Base-by-base conservation (phyloP, 2,113 vertebrate genomes). In the Poeciliopsis retropinna region DNA sequence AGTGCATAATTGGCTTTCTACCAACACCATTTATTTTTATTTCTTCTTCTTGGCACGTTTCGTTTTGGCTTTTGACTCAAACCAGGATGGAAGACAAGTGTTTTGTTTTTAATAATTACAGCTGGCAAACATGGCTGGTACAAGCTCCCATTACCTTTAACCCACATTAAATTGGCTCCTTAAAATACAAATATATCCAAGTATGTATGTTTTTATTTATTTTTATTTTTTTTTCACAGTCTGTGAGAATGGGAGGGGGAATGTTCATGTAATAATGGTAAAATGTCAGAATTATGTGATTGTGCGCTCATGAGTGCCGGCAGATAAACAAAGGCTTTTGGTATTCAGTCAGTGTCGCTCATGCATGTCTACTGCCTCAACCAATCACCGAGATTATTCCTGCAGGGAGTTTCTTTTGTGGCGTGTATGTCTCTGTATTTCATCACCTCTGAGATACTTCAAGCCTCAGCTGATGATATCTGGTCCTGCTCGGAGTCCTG, bases 371-470 rank as follows among this genome's bases (percentile, higher is more conserved):
- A 57, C 28, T 3, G 30, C 60, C 17, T 3, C 78, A 66, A 80
- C 80, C 76, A 66, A 77, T 89, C 79, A 70, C n/a, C 70, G 54
- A 60, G 67, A 63, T 80, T 73, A 80, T 85, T 80, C 81, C 83
- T 73, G 66, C 51, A 78, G 73, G 83, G 73, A 72, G 72, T 73
- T 65, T 80, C 75, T 34, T 76, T 57, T 70, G 63, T 22, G 62
- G 17, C 7, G 22, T 15, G 13, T 60, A 34, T 64, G 73, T 81
- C 80, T 71, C 69, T 57, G 70, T 79, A 77, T 86, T 90, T 85
- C 86, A 88, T 90, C 86, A 88, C 78, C 76, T 65, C 61, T 8
- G 19, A 85, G 84, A 77, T 44, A 81, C 88, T 88, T 72, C 72
- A 72, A 69, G 84, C 70, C 73, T 73, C 57, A 64, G 13, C 51